A percentile compares a stretch with the other conserved stretches of the same genome.
Conservation (phyloP, 2,113 vertebrate genomes). For the Megalops atlanticus region DNA sequence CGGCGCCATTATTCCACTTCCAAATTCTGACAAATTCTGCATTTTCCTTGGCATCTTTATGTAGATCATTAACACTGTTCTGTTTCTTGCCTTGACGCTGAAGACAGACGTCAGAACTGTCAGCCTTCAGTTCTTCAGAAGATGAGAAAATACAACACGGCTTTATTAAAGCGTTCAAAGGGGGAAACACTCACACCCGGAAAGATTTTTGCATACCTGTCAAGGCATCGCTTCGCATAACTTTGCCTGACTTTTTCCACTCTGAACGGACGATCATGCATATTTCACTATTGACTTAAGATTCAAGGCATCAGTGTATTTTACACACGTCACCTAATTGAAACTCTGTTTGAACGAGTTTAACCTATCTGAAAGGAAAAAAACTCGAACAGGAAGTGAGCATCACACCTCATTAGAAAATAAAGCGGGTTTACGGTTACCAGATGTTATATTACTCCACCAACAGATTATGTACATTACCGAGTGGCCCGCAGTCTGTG, state of each 20-base stretch:
- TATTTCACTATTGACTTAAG: background rate
- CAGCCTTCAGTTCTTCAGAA: conserved; percentile 67
- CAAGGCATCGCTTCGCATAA: conserved; percentile 41
- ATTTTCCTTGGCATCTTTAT: conserved; percentile 66
- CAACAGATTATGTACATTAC: background rate
- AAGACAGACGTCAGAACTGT: conserved; percentile 69
- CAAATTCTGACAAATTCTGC: conserved; percentile 40
- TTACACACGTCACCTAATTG: background rate
- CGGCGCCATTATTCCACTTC: background rate
- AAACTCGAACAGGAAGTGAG: background rate
- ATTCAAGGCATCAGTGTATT: background rate
- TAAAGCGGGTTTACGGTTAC: background rate
- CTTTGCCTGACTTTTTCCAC: background rate
- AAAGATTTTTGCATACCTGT: conserved; percentile 40
- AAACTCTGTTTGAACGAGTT: background rate
- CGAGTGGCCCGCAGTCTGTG: background rate
- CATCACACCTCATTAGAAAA: background rate
- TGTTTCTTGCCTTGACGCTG: conserved; percentile 64
- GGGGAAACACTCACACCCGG: conserved; percentile 32
- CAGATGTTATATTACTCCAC: background rate
- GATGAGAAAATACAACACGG: conserved; percentile 43
- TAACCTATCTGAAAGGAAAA: background rate
- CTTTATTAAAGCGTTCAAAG: conserved; percentile 52
- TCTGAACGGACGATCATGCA: background rate
- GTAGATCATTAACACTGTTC: conserved; percentile 65